Conservation (phyloP, 2,888 invertebrate genomes). For the Pomacea canaliculata region DNA sequence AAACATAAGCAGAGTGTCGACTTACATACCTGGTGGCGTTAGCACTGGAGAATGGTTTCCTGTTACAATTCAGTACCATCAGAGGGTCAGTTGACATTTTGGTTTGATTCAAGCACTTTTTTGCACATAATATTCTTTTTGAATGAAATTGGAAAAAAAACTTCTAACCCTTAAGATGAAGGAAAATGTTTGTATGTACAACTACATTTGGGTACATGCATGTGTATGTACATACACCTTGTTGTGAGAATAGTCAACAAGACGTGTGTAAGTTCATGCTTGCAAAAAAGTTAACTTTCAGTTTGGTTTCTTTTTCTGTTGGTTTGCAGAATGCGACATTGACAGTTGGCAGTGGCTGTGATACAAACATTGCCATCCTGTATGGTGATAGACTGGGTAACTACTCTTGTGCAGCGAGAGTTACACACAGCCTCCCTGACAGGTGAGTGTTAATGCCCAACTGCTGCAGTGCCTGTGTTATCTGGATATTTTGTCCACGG, state of each 20-base stretch:
- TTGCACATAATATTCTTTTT: neutral
- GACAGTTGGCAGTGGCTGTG: slow-evolving; percentile 85
- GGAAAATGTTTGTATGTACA: too few species aligned
- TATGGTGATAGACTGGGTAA: slow-evolving; percentile 78
- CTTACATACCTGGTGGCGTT: slow-evolving; percentile 79
- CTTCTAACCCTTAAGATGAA: neutral
- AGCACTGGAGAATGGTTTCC: slow-evolving; percentile 93
- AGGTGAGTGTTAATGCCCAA: slow-evolving; percentile 69
- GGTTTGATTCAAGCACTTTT: too few species aligned
- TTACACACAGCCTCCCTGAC: slow-evolving; percentile 80
- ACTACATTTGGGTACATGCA: too few species aligned
- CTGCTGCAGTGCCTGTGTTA: too few species aligned
- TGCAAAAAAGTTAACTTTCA: neutral
- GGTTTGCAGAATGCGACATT: slow-evolving; percentile 81
- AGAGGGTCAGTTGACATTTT: slow-evolving; percentile 75
- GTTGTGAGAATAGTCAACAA: too few species aligned
- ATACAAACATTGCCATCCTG: slow-evolving; percentile 83
- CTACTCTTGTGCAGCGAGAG: slow-evolving; percentile 87
- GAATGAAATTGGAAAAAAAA: neutral
- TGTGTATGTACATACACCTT: too few species aligned
- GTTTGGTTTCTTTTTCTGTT: neutral
- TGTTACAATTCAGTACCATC: slow-evolving; percentile 85
- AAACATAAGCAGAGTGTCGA: slow-evolving; percentile 73
- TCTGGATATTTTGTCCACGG: too few species aligned
- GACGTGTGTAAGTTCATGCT: too few species aligned